Base-by-base conservation (phyloP, 2,113 vertebrate species). In the Dendrocopos noguchii region DNA sequence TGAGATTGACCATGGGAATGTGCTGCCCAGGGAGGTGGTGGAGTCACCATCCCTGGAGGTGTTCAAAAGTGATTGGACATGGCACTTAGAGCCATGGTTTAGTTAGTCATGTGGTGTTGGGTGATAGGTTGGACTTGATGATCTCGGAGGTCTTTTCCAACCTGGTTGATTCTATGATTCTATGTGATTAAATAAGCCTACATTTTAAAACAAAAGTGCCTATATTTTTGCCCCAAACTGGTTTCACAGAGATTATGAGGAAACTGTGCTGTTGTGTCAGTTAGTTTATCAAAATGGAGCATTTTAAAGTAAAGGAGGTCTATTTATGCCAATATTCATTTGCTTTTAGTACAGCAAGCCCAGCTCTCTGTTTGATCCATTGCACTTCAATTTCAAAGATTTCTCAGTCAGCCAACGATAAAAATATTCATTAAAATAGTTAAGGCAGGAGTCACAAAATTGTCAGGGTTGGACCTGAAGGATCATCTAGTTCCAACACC, bases 281-380 rank as follows among this genome's bases (percentile, higher is more conserved):
- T 21, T 75, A 61, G 13, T 50, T 66, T 94, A 88, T 93, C 39
- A 94, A 94, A 95, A 83, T 39, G 50, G 78, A 61, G 11, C 13
- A 46, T 64, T 81, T 94, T 56, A 93, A 93, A 93, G 80, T 84
- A 93, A 94, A 85, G 27, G 28, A 91, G 55, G 67, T 57, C 76
- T 92, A 94, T 95, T 95, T 79, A 56, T 88, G 80, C 92, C 63
- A 88, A 74, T 87, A 68, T 93, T 92, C 15, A 91, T 68, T 96
- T 96, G 24, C 29, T n/a, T 77, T 93, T 94, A 67, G 53, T 87
- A 27, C 10, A 60, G 74, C 81, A 76, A 21, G 55, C 92, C 85
- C 66, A 81, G 80, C 79, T 92, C 82, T 86, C 20, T 88, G 29
- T 85, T 84, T 95, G 75, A 90, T 92, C 53, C 75, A 56, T 74